phyloP scores from a whole-genome alignment of 2,797 vertebrate species.

The Falco novaeseelandiae region DNA sequence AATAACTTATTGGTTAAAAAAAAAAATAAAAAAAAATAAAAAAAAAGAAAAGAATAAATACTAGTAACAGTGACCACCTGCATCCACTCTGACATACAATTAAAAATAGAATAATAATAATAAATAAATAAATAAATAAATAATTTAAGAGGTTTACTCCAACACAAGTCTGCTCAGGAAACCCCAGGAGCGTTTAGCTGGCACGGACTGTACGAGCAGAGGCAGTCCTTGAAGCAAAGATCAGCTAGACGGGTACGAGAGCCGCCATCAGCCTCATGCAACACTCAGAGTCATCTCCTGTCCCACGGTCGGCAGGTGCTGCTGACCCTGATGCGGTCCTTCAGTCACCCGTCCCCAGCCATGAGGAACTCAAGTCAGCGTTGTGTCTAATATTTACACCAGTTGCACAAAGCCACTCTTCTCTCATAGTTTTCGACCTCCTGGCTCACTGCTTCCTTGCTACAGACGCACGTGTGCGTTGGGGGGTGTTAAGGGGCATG shows the following conservation, averaged over 20 bases:
- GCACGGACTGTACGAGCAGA: background rate
- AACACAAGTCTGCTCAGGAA: background rate
- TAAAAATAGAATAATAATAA: background rate
- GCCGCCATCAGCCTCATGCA: background rate
- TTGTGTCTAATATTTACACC: background rate
- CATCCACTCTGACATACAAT: background rate
- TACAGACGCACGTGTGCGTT: accelerated
- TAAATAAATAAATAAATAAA: conserved; percentile 64
- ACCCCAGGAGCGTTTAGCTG: background rate
- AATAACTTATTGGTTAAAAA: conserved; percentile 30
- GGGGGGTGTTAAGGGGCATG: background rate
- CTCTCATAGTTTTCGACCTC: background rate
- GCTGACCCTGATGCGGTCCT: background rate
- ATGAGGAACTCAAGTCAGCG: background rate
- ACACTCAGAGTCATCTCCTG: background rate
- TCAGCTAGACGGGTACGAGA: accelerated
- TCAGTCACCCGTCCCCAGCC: background rate
- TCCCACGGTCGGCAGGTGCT: accelerated
- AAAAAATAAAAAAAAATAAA: background rate
- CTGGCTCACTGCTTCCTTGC: background rate
- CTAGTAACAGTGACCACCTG: background rate
- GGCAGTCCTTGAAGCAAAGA: background rate
- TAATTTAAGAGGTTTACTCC: conserved; percentile 51
- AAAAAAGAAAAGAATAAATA: conserved; percentile 73
- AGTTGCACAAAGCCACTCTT: background rate